These are phyloP conservation scores for Drosophila mercatorum DNA, from an alignment of 2,888 invertebrate species.

Conservation along the genomic window DNA sequence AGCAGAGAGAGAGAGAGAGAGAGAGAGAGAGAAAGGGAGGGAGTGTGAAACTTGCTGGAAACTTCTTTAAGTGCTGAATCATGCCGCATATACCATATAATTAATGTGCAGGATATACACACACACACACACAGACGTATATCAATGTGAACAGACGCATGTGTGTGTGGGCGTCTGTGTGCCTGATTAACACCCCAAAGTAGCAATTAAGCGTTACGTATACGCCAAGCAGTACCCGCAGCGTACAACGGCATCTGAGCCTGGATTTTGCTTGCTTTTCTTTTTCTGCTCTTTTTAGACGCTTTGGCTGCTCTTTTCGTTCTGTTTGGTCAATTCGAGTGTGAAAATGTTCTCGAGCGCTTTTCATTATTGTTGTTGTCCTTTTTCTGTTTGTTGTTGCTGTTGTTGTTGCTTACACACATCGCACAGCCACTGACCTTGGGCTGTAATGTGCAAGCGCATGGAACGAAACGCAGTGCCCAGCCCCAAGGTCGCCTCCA, in stretches of 20 bases:
- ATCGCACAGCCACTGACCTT: constrained; percentile 68
- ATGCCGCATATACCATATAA: constrained; percentile 49
- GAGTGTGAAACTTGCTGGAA: constrained; percentile 27
- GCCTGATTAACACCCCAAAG: constrained; percentile 33
- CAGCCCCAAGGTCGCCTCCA: constrained; percentile 38
- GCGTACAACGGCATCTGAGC: constrained; percentile 24
- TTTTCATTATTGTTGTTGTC: constrained; percentile 40
- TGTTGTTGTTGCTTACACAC: constrained; percentile 50
- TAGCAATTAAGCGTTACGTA: constrained; percentile 67
- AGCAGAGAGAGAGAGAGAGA: neutral
- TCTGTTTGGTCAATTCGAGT: constrained; percentile 80
- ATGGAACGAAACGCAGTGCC: constrained; percentile 62
- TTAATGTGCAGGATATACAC: constrained; percentile 43
- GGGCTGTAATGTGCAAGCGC: constrained; percentile 68
- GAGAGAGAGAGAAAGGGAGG: neutral
- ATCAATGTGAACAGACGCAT: neutral
- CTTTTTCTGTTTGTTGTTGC: neutral
- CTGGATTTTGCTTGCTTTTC: constrained; percentile 1
- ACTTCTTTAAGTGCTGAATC: constrained; percentile 61
- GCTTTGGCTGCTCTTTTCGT: constrained; percentile 34
- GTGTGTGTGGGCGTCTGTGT: neutral
- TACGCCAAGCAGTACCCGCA: constrained; percentile 44
- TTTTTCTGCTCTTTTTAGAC: neutral
- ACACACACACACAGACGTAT: constrained; percentile 8
- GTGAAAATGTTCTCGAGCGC: constrained; percentile 75